Conservation (phyloP, 2,888 invertebrate species). For the Corythucha ciliata region DNA sequence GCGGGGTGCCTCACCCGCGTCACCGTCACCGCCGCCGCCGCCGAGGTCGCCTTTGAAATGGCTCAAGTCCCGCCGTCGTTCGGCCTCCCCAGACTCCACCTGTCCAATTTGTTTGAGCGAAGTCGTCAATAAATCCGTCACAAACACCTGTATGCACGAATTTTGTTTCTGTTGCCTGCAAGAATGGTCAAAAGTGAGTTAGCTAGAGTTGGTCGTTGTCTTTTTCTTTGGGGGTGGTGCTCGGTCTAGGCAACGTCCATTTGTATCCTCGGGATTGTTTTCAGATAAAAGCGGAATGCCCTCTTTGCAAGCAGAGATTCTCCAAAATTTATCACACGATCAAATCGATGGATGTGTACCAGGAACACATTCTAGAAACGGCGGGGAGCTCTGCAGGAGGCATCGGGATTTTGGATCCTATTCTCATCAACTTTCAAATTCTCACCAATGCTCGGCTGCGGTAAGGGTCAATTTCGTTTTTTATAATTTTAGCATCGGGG, state of each 20-base stretch:
- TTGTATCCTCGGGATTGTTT: constrained; percentile 16
- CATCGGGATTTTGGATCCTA: no score
- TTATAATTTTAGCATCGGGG: no score
- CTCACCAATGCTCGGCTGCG: no score
- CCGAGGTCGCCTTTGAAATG: no score
- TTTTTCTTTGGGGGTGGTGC: no score
- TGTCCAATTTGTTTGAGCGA: constrained; percentile 88
- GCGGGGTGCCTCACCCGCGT: no score
- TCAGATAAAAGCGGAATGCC: constrained; percentile 85
- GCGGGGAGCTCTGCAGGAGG: not conserved
- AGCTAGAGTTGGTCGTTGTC: no score
- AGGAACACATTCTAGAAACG: constrained; percentile 55
- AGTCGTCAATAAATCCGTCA: constrained; percentile 79
- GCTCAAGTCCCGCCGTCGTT: no score
- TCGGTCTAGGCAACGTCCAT: no score
- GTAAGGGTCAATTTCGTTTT: no score
- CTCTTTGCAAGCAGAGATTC: constrained; percentile 86
- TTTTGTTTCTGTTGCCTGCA: constrained; percentile 89
- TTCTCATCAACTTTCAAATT: no score
- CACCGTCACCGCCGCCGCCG: no score
- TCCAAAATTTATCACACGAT: constrained; percentile 89
- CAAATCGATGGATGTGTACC: constrained; percentile 75
- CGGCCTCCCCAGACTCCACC: constrained; percentile 66
- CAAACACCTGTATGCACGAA: constrained; percentile 84
- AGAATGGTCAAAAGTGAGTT: constrained; percentile 77